A percentile compares a stretch with the other conserved stretches of the same genome.
Evolutionary conservation across 2,113 vertebrate genomes (phyloP).

Genomic region (Grammomys surdaster): DNA sequence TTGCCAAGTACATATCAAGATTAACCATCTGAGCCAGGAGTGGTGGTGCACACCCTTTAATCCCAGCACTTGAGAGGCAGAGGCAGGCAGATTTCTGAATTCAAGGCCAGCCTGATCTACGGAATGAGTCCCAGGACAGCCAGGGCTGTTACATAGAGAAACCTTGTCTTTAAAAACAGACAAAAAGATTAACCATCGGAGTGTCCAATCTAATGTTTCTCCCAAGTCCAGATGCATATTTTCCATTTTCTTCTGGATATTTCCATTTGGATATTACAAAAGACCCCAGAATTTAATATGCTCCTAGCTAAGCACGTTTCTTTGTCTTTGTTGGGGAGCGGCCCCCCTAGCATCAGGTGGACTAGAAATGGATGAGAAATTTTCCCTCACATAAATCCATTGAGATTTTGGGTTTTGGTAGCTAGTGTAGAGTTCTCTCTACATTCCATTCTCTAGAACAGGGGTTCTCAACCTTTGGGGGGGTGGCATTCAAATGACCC

Average conservation of each 20-base stretch:
- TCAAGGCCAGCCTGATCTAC: neutral
- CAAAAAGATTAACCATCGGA: neutral
- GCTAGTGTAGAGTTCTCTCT: neutral
- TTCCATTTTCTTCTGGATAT: neutral
- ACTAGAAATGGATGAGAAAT: neutral
- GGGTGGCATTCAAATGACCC: neutral
- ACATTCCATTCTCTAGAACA: neutral
- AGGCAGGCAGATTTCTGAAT: neutral
- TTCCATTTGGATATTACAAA: neutral
- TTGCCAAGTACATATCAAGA: neutral
- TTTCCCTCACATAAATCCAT: neutral
- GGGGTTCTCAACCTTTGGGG: neutral
- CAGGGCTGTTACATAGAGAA: neutral
- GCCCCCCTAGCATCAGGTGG: neutral
- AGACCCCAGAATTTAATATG: neutral
- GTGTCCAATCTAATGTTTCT: neutral
- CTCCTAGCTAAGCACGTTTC: neutral
- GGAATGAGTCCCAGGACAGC: no score
- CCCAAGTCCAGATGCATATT: neutral
- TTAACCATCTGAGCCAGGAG: neutral
- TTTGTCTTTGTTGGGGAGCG: neutral
- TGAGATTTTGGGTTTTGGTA: neutral
- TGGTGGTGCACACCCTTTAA: neutral
- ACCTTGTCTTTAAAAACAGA: neutral
- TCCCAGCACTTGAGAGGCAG: neutral